phyloP scores from a whole-genome alignment of 2,113 vertebrate species.

The Mystacornis crossleyi region DNA sequence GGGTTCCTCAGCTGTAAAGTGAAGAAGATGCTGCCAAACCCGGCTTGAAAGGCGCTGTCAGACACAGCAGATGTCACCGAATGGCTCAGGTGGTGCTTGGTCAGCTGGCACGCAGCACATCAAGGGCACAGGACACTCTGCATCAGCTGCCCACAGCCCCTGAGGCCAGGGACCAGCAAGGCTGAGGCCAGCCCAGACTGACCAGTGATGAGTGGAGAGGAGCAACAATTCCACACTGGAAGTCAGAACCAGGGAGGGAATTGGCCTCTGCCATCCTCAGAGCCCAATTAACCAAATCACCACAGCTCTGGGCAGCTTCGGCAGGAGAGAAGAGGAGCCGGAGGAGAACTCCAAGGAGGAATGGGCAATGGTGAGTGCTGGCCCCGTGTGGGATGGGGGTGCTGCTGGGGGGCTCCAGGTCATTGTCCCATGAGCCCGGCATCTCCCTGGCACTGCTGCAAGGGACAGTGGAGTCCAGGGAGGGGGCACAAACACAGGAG shows the following conservation, averaged over 20 bases:
- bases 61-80: neutral
- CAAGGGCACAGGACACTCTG: neutral
- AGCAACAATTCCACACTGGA: neutral
- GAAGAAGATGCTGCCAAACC: neutral
- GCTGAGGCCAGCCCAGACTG: neutral
- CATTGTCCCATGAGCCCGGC: neutral
- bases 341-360: neutral
- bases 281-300: neutral
- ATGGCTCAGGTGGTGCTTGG: neutral
- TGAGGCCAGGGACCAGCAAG: neutral
- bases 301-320: neutral
- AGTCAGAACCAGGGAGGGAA: neutral
- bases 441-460: neutral
- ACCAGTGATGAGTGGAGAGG: fast-evolving
- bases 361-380: neutral
- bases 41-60: neutral
- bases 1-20: neutral
- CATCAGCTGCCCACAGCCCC: neutral
- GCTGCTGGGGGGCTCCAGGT: neutral
- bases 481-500: fast-evolving
- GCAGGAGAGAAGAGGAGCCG: neutral
- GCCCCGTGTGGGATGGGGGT: fast-evolving
- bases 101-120: neutral
- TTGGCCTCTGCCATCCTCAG: neutral
- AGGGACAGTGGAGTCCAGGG: fast-evolving